A percentile compares a stretch with the other conserved stretches of the same genome.
These are phyloP conservation scores for Ypsolopha sequella DNA, from an alignment of 2,888 invertebrate genomes.

Conservation along the genomic window DNA sequence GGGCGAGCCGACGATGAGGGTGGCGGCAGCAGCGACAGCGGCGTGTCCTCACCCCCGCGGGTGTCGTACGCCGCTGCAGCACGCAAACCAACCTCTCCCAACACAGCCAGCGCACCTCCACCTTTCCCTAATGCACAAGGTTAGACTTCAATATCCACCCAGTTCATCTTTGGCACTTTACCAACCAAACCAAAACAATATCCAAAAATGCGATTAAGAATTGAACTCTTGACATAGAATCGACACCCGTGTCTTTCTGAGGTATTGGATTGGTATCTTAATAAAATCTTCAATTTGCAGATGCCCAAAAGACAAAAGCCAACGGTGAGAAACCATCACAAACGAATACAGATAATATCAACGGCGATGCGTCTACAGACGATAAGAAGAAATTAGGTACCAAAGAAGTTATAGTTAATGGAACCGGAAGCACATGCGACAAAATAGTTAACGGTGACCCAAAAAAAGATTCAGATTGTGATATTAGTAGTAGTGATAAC, in stretches of 20 bases:
- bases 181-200: no score
- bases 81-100: slow-evolving; percentile 51
- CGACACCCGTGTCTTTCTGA: neutral
- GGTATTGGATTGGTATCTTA: neutral
- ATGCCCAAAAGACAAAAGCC: slow-evolving; percentile 39
- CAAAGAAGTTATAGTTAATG: slow-evolving; percentile 61
- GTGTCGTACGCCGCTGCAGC: slow-evolving; percentile 61
- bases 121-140: slow-evolving; percentile 42
- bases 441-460: slow-evolving; percentile 51
- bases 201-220: no score
- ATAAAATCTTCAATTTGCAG: slow-evolving; percentile 25
- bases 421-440: slow-evolving; percentile 36
- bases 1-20: slow-evolving; percentile 60
- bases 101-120: slow-evolving; percentile 37
- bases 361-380: slow-evolving; percentile 43
- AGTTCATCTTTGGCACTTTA: neutral
- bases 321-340: slow-evolving; percentile 42
- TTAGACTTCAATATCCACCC: slow-evolving; percentile 3
- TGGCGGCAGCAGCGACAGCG: slow-evolving; percentile 27
- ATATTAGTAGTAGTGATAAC: slow-evolving; percentile 65
- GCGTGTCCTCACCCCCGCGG: slow-evolving; percentile 26
- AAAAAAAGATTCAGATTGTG: slow-evolving; percentile 61
- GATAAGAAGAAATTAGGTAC: slow-evolving; percentile 45
- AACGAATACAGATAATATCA: slow-evolving; percentile 36
- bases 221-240: neutral